Base-by-base conservation (phyloP, 2,797 vertebrate species). In the Sebastes minor region DNA sequence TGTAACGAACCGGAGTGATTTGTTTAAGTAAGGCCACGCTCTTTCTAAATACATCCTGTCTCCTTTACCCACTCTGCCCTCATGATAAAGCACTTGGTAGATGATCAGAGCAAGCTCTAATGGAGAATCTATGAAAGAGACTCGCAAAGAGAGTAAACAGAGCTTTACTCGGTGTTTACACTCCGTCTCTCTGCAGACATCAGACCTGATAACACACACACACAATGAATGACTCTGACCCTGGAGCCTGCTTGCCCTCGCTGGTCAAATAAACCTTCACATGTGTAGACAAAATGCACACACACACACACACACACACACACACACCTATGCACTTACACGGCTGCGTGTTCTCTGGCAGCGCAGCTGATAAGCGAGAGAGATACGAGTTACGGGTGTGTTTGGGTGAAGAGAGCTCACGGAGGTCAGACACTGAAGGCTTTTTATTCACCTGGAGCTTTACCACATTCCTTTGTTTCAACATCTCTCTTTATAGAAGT, bases 121-220 rank as follows among this genome's bases (percentile, higher is more conserved):
- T 94, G 91, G 90, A 91, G 86, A 86, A 90, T 90, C 84, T 84
- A 85, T 85, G 79, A 72, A 75, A 83, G 74, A 62, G 79, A 66
- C 74, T 80, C 25, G 23, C 46, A 67, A 33, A 57, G 71, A 82
- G 84, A 78, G 88, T 92, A 93, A 94, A 92, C 89, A 92, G 67
- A 90, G 85, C 78, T 92, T 87, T 76, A 60, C 81, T 77, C 74
- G 23, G 70, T 91, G 92, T 92, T 93, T 93, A 93, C 87, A 86
- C 81, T 90, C 65, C 25, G 28, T 86, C 85, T 88, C 76, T 82
- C 56, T 67, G 86, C 80, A 87, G 84, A 88, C 88, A 90, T 89
- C 80, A 77, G 78, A 56, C 55, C 71, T 85, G 89, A 92, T 93
- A 91, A 86, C 72, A 77, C 83, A 18, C 42, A 46, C 80, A 84